phyloP scores from a whole-genome alignment of 2,113 vertebrate genomes.

The Triplophysa siluroides region DNA sequence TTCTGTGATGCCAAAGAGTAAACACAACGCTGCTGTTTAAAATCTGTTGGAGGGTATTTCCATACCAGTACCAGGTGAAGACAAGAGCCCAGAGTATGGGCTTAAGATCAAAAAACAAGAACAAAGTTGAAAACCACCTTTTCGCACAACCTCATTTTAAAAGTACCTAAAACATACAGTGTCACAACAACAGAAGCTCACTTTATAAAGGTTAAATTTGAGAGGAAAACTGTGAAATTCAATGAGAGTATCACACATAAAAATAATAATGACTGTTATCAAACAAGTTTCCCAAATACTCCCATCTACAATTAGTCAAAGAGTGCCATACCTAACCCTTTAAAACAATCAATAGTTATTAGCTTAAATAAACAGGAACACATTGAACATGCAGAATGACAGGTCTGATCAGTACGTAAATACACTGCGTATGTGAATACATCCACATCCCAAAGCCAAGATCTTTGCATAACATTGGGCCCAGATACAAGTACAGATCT shows the following conservation, averaged over 20 bases:
- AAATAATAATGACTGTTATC: no score
- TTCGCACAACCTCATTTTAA: background rate
- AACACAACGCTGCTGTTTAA: background rate
- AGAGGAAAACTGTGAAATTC: background rate
- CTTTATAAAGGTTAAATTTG: background rate
- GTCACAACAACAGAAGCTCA: no score
- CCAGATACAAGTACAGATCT: background rate
- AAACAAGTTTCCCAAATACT: no score
- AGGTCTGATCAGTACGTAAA: background rate
- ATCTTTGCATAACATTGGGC: background rate
- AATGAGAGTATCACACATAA: background rate
- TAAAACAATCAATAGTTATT: no score
- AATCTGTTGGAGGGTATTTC: conserved; percentile 39
- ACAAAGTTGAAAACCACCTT: background rate
- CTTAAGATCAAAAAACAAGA: background rate
- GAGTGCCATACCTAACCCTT: no score
- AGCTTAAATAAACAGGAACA: background rate
- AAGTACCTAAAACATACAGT: background rate
- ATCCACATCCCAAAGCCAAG: background rate
- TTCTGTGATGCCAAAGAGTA: conserved; percentile 8
- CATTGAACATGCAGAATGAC: background rate
- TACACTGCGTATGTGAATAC: background rate
- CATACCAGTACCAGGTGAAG: conserved; percentile 28
- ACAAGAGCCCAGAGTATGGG: conserved; percentile 12
- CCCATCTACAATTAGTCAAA: no score